Percentiles rank a stretch among this genome's conserved stretches.
These are phyloP conservation scores for Gephyroberyx darwinii DNA, from an alignment of 2,797 vertebrate species.

Conservation along the genomic window DNA sequence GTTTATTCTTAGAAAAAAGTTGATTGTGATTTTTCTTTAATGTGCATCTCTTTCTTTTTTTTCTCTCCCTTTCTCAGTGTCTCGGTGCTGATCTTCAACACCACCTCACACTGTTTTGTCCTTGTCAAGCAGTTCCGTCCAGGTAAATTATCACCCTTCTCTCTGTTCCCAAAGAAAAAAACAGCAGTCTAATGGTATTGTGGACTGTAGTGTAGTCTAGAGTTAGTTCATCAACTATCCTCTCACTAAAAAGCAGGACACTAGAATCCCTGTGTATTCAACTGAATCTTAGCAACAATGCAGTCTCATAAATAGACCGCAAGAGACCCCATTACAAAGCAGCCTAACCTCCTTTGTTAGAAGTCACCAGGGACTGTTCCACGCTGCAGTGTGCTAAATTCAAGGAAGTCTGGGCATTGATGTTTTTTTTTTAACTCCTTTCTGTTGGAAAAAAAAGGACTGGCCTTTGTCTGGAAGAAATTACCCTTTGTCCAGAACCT, in stretches of 20 bases:
- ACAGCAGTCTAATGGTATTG: neutral
- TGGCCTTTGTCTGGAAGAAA: slow-evolving; percentile 49
- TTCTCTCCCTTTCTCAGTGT: slow-evolving; percentile 79
- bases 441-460: slow-evolving; percentile 26
- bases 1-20: neutral
- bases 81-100: slow-evolving; percentile 92
- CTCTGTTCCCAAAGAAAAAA: neutral
- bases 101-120: slow-evolving; percentile 91
- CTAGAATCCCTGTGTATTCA: slow-evolving; percentile 62
- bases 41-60: neutral
- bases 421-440: slow-evolving; percentile 57
- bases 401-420: slow-evolving; percentile 80
- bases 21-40: neutral
- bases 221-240: slow-evolving; percentile 53
- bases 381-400: slow-evolving; percentile 71
- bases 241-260: slow-evolving; percentile 49
- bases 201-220: neutral
- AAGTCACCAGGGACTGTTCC: slow-evolving; percentile 57
- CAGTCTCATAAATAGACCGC: slow-evolving; percentile 68
- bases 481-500: slow-evolving; percentile 31
- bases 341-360: slow-evolving; percentile 67
- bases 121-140: slow-evolving; percentile 98
- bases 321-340: slow-evolving; percentile 65
- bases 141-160: slow-evolving; percentile 79
- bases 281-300: slow-evolving; percentile 65